Evolutionary conservation across 2,888 invertebrate genomes (phyloP), one percentile per base, ranked within the genome.

Genomic region (Nomada ferruginata): DNA sequence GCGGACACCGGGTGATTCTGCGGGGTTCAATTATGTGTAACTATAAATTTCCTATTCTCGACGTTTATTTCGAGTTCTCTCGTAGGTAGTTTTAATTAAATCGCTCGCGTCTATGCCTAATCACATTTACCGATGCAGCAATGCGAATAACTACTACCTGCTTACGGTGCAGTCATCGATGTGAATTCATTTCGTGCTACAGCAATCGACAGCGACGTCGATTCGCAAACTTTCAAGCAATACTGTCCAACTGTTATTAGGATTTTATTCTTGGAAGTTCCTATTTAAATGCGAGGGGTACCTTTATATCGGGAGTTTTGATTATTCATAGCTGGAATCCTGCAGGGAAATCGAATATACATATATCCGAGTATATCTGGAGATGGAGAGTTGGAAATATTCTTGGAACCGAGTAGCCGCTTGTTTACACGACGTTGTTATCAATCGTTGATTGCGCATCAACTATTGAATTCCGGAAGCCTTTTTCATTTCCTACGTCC

Each of bases 401-500:
- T 61, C 61, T 20, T n/a, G 20, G 42, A 61, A 13, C 50, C 50
- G 20, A 15, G 20, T 59, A 23, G 13, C 36, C 59, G 68, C 68
- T 59, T 68, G 68, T 74, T 68, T 50, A 57, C 66, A 59, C 55
- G 65, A 26, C 15, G 55, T 47, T 47, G 26, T 44, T 53, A 47
- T 66, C 57, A 47, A 36, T 36, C 36, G 36, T 36, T 7, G 36
- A 36, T 36, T 65, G 59, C 13, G 44, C 55, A 47, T 42, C 55
- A 55, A 70, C 36, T 63, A 76, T 69, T 36, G 44, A 70, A 47
- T 29, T 53, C 29, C 15, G 75, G 52, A 75, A 61, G 26, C 36
- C 36, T 36, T 36, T 11, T n/a, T 61, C 47, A 57, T 76, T 71
- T 63, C 63, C 70, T 13, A 29, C 47, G 44, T 5, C 13, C 2